Evolutionary conservation across 2,797 vertebrate genomes (phyloP), one percentile per base, ranked within the genome.

Genomic region (Remorina albescens): DNA sequence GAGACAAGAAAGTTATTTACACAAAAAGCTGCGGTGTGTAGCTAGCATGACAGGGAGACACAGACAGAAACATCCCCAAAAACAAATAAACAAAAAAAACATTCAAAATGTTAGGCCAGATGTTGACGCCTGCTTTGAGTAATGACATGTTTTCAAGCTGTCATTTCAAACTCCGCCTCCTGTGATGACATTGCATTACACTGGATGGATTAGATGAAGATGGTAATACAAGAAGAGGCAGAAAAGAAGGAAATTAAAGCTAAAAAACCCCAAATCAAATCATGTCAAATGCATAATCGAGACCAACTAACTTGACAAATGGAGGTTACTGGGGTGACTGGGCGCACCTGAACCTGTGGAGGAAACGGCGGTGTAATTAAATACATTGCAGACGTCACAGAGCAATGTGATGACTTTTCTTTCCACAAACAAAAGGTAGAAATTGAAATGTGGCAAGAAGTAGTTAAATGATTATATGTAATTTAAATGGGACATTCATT

Each of bases 221-320:
- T 94, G 94, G 92, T 76, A 60, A 69, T 78, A 89, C 84, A 92
- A 93, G 90, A 94, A 95, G 95, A 91, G 85, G 94, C 91, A 92
- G 87, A 91, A 90, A 95, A 95, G 92, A 83, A 87, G 84, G 86
- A 91, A 90, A 74, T 67, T 67, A 61, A 85, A 84, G 87, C 76
- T 77, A 60, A 67, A 41, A 82, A 88, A 44, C 1, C 41, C 25
- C 65, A 94, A 83, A 86, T 93, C 81, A 95, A 92, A 84, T 89
- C 91, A 95, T 95, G 95, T 95, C 81, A 94, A 95, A 96, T 96
- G 96, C 86, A 92, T 95, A 97, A 98, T 96, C 92, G 95, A 98
- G 95, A 94, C 93, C 96, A 97, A 98, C 84, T 93, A 99, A 99
- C 95, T 98, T 97, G 96, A 96, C 95, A 95, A 96, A 99, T 98